Base-by-base conservation (phyloP, 2,888 invertebrate genomes). In the Nephrocerus scutellatus region DNA sequence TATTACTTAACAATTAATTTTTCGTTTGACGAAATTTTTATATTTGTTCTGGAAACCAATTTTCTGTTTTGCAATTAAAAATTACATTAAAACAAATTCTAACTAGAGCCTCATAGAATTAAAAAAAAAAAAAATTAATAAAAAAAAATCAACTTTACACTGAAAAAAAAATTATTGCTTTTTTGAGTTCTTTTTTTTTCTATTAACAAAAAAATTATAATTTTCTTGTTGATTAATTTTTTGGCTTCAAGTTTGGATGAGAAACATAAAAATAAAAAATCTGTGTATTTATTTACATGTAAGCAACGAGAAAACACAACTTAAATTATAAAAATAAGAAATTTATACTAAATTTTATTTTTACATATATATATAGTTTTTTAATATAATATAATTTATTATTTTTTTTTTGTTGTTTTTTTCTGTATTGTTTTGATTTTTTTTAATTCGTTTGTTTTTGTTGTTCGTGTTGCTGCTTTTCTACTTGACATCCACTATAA, bases 401-500 rank as follows among this genome's bases (percentile, higher is more conserved):
- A 37, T 43, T 39, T 43, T 41, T 43, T 12, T 24, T 29, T 40
- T 9, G 20, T 30, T 42, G 46, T 37, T 44, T 45, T 41, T 44
- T 44, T 38, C 15, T 31, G 21, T 39, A 33, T 45, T 45, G 49
- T 47, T 50, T 48, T 21, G 31, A 23, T 31, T 45, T 47, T 43
- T 50, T 48, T 36, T 42, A 43, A 48, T 46, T 36, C 12, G 33
- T 36, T 30, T 32, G 12, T 22, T 31, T 24, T 42, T 39, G 36
- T 36, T 43, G 36, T 39, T 34, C 43, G 50, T 54, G 36, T 47
- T 48, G 53, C 47, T 52, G 51, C 48, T 54, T 51, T 49, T 54
- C 62, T 64, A 66, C 63, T 64, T 64, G 62, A 66, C 68, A 65
- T 66, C 66, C 59, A 66, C 64, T 59, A 64, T 60, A 55, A 64